These are phyloP conservation scores for Psittacula cyanocephala DNA, from an alignment of 2,113 vertebrate genomes.

Conservation along the genomic window DNA sequence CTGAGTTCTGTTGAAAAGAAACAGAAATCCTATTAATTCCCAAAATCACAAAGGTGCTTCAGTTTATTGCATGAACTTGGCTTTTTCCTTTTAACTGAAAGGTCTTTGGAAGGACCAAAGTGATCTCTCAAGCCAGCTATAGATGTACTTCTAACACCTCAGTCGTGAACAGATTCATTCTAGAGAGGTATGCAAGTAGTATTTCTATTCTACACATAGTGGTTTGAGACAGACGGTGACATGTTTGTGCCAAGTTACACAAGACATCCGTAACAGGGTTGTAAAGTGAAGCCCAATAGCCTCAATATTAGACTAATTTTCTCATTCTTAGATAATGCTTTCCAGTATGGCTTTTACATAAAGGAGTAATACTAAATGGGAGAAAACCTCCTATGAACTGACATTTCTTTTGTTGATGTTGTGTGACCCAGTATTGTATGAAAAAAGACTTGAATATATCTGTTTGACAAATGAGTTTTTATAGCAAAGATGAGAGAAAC, in stretches of 20 bases:
- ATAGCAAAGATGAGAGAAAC: background rate
- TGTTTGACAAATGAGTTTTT: background rate
- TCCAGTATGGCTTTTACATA: background rate
- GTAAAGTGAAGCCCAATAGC: background rate
- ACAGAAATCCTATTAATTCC: background rate
- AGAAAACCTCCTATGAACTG: background rate
- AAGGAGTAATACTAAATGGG: background rate
- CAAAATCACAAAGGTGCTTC: background rate
- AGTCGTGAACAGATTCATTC: accelerated
- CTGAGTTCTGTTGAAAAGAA: background rate
- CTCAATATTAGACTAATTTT: background rate
- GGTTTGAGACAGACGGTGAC: background rate
- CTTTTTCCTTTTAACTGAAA: background rate
- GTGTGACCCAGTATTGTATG: background rate
- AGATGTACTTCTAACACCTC: background rate
- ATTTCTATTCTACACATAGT: background rate
- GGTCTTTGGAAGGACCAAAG: background rate
- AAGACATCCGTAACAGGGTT: background rate
- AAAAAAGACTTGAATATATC: background rate
- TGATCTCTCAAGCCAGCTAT: background rate
- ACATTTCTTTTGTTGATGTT: background rate
- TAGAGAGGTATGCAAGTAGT: background rate
- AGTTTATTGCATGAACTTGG: background rate
- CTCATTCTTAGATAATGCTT: background rate
- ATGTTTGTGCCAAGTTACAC: background rate